Conservation (phyloP, 2,797 vertebrate genomes). For the Garrulus glandarius region DNA sequence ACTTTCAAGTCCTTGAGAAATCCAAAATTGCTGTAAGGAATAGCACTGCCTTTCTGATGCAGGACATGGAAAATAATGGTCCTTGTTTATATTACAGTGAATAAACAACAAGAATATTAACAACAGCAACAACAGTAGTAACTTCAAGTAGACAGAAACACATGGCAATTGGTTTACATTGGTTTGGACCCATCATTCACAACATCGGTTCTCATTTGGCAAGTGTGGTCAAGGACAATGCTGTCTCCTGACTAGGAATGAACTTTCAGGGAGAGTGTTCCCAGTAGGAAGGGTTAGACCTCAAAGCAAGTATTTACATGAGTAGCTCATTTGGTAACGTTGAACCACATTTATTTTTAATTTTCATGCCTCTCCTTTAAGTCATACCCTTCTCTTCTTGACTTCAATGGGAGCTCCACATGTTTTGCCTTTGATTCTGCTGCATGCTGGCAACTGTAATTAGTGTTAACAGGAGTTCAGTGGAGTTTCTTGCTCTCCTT, state of each 20-base stretch:
- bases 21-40: not conserved
- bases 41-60: not conserved
- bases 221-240: not conserved
- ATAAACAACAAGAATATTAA: not conserved
- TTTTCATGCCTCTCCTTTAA: slow-evolving; percentile 36
- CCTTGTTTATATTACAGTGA: not conserved
- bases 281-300: not conserved
- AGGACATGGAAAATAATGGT: not conserved
- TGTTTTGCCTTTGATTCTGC: slow-evolving; percentile 28
- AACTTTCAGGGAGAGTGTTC: not conserved
- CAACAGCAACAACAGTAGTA: not conserved
- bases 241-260: not conserved
- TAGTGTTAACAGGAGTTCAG: slow-evolving; percentile 13
- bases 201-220: not conserved
- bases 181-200: not conserved
- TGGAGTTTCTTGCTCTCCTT: not conserved
- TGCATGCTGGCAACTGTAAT: slow-evolving; percentile 34
- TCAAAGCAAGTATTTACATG: not conserved
- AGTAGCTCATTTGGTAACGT: not conserved
- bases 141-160: not conserved
- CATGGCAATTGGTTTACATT: not conserved
- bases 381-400: not conserved
- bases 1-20: not conserved
- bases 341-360: slow-evolving; percentile 13
- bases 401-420: slow-evolving; percentile 4